Evolutionary conservation across 2,797 vertebrate genomes (phyloP).

Genomic region (Lepidocolaptes lacrymiger): DNA sequence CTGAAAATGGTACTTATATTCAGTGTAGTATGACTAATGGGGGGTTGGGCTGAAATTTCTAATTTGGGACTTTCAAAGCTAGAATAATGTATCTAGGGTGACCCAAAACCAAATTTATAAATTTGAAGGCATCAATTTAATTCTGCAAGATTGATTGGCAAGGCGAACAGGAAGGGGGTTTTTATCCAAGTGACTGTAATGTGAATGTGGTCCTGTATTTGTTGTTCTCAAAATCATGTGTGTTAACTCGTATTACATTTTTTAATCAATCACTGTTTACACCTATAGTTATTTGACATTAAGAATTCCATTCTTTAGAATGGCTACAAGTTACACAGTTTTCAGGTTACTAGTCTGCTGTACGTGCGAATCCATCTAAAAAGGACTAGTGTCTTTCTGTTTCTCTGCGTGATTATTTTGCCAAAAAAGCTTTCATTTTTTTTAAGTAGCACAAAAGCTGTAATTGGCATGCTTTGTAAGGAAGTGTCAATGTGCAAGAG

Average conservation of each 20-base stretch:
- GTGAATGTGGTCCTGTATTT: constrained; percentile 10
- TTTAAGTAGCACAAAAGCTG: constrained; percentile 98
- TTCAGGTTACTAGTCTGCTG: constrained; percentile 87
- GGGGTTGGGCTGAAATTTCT: constrained; percentile 71
- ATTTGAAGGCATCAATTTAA: constrained; percentile 50
- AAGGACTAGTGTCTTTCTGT: constrained; percentile 83
- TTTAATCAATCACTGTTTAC: constrained; percentile 70
- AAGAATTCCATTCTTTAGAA: constrained; percentile 76
- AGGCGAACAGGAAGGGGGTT: background rate
- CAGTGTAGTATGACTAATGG: constrained; percentile 67
- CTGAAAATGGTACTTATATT: constrained; percentile 77
- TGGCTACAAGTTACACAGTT: constrained; percentile 71
- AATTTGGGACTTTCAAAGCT: constrained; percentile 57
- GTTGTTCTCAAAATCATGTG: constrained; percentile 43
- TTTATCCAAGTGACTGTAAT: background rate
- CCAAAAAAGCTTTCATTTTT: constrained; percentile 93
- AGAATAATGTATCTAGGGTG: constrained; percentile 46
- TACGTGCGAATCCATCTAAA: constrained; percentile 78
- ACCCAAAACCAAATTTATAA: constrained; percentile 40
- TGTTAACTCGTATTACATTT: constrained; percentile 49
- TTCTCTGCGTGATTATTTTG: constrained; percentile 86
- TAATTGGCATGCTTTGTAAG: constrained; percentile 99
- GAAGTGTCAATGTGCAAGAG: constrained; percentile 97
- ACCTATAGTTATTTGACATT: constrained; percentile 76
- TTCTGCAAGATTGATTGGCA: constrained; percentile 29